Evolutionary conservation across 2,113 vertebrate genomes (phyloP).

Genomic region (Hippocampus abdominalis): DNA sequence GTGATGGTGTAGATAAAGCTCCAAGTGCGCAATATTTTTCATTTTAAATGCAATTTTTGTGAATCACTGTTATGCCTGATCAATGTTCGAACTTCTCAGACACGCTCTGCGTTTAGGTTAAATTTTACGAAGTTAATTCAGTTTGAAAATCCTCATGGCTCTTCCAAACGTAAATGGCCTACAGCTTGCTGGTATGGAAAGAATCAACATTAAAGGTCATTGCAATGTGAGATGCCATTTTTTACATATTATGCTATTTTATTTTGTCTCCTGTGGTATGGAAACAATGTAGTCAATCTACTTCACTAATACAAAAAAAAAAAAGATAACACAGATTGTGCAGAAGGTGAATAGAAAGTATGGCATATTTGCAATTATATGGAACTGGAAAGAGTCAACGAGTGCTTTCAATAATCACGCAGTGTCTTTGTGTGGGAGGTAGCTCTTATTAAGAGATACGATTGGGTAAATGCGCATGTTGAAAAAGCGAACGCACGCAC

Average conservation of each 20-base stretch:
- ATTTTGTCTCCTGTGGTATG: neutral
- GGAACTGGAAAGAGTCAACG: neutral
- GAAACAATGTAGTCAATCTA: neutral
- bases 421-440: constrained; percentile 12
- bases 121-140: neutral
- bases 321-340: neutral
- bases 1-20: too few species aligned
- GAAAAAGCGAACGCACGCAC: constrained; percentile 12
- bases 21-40: too few species aligned
- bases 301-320: neutral
- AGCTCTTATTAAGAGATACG: constrained; percentile 4
- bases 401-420: constrained; percentile 2
- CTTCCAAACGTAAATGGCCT: neutral
- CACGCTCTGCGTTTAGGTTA: neutral
- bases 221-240: neutral
- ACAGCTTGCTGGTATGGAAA: too few species aligned
- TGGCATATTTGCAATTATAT: neutral
- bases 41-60: too few species aligned
- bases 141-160: neutral
- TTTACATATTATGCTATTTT: neutral
- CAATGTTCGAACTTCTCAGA: neutral
- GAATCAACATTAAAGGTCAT: neutral
- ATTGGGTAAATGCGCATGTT: constrained; percentile 1
- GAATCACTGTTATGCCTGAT: neutral
- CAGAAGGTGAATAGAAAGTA: neutral